Conservation (phyloP, 2,113 vertebrate species). For the Epinephelus lanceolatus region DNA sequence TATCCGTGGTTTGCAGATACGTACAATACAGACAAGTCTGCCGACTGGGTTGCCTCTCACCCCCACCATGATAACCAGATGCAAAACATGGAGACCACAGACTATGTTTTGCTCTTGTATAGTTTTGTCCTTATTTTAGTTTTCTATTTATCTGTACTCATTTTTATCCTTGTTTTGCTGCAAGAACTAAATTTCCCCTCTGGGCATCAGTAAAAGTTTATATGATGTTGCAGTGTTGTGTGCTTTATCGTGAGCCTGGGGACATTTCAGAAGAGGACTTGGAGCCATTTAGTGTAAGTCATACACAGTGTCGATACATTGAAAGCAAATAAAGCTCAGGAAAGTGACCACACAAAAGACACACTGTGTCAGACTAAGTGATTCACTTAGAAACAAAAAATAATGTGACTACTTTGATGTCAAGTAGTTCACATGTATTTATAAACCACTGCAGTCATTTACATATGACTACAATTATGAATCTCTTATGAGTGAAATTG, state of each 20-base stretch:
- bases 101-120: no score
- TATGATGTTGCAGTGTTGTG: background rate
- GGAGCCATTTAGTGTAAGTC: conserved; percentile 23
- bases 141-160: no score
- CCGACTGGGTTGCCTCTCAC: no score
- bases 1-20: no score
- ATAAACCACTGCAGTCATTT: no score
- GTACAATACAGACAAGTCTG: no score
- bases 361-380: background rate
- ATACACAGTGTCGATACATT: background rate
- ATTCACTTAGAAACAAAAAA: conserved; percentile 21
- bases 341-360: conserved; percentile 13
- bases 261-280: conserved; percentile 15
- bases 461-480: background rate
- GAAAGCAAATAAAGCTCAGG: conserved; percentile 13
- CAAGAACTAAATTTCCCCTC: no score
- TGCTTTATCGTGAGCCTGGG: background rate
- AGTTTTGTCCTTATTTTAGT: no score
- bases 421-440: background rate
- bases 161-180: no score
- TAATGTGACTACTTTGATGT: background rate
- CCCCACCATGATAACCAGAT: background rate
- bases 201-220: background rate
- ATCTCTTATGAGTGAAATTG: background rate
- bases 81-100: background rate